Base-by-base conservation (phyloP, 2,797 vertebrate species). In the Xiphorhynchus erythropygius region DNA sequence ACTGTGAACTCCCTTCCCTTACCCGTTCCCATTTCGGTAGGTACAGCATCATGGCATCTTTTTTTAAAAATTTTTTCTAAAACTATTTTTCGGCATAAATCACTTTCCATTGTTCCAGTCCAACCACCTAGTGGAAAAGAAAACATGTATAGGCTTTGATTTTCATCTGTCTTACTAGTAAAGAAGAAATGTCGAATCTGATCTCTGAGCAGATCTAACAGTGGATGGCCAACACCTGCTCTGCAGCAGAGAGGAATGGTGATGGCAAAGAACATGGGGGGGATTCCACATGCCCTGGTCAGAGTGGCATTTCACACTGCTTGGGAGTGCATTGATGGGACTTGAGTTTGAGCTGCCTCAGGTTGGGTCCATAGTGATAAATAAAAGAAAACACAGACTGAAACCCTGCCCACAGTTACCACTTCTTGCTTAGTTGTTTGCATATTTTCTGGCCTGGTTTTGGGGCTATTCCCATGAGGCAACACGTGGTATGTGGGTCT, bases 21-120 rank as follows among this genome's bases (percentile, higher is more conserved):
- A 11, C 33, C 44, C 30, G 47, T 83, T 52, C 13, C 21, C 23
- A 11, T 52, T 91, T 85, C 59, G 11, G 12, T 69, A 76, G 23
- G 13, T 32, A 28, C 35, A 70, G 32, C 11, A 8, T 79, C 0
- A 0, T 62, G 63, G 12, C 42, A 32, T 44, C 11, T 10, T 88
- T 92, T 64, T 53, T 47, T 49, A 89, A 62, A 57, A 62, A 50
- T 44, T 44, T 67, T 84, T 69, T 71, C 33, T 59, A 22, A 35
- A 90, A 16, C 17, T 79, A 5, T 78, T 92, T 94, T 89, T 53
- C 60, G 86, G 39, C 46, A 70, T 42, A 90, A 90, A 92, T 63
- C 3, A 0, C 52, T 86, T 93, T 64, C 74, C 53, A 64, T 79
- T 95, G 70, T 91, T 92, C 74, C 80, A 82, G 37, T 60, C 70